phyloP scores from a whole-genome alignment of 2,113 vertebrate species.

The Dolichallabes microphthalmus region DNA sequence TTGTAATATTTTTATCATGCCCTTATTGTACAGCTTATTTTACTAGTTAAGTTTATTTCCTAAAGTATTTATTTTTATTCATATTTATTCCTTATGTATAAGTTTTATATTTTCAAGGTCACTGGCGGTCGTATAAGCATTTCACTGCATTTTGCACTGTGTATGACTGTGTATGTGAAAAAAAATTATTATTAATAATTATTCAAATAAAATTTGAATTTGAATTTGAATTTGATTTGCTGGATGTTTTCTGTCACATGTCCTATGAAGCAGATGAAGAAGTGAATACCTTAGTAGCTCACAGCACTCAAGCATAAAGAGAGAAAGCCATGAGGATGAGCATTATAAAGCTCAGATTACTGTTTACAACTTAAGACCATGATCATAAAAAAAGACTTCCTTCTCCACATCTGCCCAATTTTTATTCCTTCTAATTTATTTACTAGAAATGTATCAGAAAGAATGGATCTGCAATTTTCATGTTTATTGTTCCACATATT shows the following conservation, averaged over 20 bases:
- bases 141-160: too few relatives aligned
- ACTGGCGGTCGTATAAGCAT: too few relatives aligned
- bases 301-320: slow-evolving; percentile 71
- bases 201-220: too few relatives aligned
- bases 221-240: too few relatives aligned
- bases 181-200: too few relatives aligned
- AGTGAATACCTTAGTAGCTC: slow-evolving; percentile 80
- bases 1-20: too few relatives aligned
- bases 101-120: too few relatives aligned
- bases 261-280: slow-evolving; percentile 85
- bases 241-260: slow-evolving; percentile 77
- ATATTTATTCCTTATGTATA: too few relatives aligned
- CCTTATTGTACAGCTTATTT: too few relatives aligned
- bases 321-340: background rate
- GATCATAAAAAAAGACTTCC: background rate
- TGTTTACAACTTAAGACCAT: background rate
- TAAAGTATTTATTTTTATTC: too few relatives aligned
- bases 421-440: background rate
- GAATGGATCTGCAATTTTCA: background rate
- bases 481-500: background rate
- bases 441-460: background rate
- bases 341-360: background rate
- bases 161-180: too few relatives aligned
- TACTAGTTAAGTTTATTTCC: too few relatives aligned
- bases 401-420: background rate